Percentiles rank a stretch among this genome's conserved stretches.
Conservation (phyloP, 2,888 invertebrate species). For the Hydraecia micacea region DNA sequence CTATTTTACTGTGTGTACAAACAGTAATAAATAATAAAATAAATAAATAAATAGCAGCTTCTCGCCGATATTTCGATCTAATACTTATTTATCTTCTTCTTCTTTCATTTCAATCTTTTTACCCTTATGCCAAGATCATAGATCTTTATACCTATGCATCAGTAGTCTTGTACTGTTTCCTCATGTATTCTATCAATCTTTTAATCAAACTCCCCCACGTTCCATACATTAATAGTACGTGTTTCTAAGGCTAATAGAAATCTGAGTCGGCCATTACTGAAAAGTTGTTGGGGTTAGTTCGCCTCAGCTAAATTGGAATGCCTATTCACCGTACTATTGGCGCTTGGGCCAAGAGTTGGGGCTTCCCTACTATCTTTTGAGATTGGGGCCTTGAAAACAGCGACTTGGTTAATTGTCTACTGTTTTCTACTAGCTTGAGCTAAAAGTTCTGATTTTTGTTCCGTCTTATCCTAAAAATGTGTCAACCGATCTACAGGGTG, state of each 20-base stretch:
- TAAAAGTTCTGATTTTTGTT: background rate
- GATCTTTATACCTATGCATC: slow-evolving; percentile 1
- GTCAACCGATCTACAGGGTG: background rate
- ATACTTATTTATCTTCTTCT: no score
- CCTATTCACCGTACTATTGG: slow-evolving; percentile 66
- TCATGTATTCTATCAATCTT: slow-evolving; percentile 14
- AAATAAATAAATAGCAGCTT: no score
- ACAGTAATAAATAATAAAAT: no score
- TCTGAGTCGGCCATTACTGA: slow-evolving; percentile 44
- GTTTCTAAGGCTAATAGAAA: slow-evolving; percentile 41
- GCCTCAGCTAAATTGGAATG: slow-evolving; percentile 68
- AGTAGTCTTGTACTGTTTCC: background rate
- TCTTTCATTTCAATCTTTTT: background rate
- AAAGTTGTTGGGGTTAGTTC: slow-evolving; percentile 42
- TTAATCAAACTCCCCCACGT: slow-evolving; percentile 39
- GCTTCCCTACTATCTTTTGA: slow-evolving; percentile 37
- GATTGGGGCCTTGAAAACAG: slow-evolving; percentile 33
- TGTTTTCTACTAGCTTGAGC: background rate
- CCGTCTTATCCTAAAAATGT: background rate
- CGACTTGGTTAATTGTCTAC: background rate
- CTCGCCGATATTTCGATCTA: background rate
- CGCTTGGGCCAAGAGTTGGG: slow-evolving; percentile 38
- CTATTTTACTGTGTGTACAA: no score
- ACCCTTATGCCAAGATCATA: background rate
- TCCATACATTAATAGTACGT: slow-evolving; percentile 40